phyloP scores from a whole-genome alignment of 2,797 vertebrate species.

The Sebastes jordani region DNA sequence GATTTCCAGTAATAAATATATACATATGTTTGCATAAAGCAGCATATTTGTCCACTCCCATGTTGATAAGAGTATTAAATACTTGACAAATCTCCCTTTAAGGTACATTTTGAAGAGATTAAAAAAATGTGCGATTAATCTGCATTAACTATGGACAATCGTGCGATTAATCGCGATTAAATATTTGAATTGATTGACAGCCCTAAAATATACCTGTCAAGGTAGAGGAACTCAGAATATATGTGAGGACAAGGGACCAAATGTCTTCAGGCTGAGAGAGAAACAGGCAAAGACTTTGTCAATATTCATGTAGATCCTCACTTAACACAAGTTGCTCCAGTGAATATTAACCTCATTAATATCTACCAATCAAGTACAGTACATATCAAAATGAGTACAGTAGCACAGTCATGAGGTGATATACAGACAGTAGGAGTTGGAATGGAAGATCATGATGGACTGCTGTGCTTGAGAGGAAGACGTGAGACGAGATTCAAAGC shows the following conservation, averaged over 20 bases:
- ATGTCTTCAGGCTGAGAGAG: background rate
- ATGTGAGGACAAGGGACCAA: background rate
- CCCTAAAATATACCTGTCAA: background rate
- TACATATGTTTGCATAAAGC: too few species aligned
- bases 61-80: too few species aligned
- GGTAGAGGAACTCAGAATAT: background rate
- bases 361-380: background rate
- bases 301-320: background rate
- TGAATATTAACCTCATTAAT: background rate
- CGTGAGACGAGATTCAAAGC: conserved; percentile 52
- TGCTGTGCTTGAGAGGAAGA: conserved; percentile 26
- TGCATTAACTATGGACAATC: too few species aligned
- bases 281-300: background rate
- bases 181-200: too few species aligned
- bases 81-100: too few species aligned
- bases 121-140: too few species aligned
- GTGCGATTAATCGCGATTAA: too few species aligned
- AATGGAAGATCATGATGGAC: background rate
- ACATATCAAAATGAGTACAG: background rate
- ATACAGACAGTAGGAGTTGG: background rate
- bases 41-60: too few species aligned
- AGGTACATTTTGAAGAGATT: too few species aligned
- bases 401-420: background rate
- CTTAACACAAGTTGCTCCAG: background rate
- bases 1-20: too few species aligned